Conservation (phyloP, 2,797 vertebrate genomes). For the Sus cebifrons region DNA sequence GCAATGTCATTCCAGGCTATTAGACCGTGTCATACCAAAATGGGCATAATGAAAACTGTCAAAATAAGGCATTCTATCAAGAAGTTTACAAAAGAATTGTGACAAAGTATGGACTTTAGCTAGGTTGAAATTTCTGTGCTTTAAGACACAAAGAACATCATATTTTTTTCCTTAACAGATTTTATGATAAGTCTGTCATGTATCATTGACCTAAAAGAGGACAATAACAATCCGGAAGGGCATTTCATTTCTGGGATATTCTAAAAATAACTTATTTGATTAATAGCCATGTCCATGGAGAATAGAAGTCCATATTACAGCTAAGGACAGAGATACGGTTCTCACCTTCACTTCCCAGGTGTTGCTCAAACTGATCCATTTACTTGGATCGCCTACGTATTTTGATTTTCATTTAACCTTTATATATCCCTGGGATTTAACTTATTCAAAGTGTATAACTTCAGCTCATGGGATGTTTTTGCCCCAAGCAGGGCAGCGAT, state of each 20-base stretch:
- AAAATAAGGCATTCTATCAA: background rate
- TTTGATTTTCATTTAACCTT: slow-evolving; percentile 71
- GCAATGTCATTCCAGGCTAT: background rate
- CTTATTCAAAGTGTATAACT: slow-evolving; percentile 58
- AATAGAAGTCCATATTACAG: background rate
- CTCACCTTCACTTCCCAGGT: background rate
- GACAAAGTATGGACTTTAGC: background rate
- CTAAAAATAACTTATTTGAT: slow-evolving; percentile 81
- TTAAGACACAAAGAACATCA: slow-evolving; percentile 13
- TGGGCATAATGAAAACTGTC: background rate
- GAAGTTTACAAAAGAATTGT: slow-evolving; percentile 47
- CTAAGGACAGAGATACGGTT: background rate
- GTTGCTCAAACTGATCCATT: slow-evolving; percentile 52
- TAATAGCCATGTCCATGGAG: slow-evolving; percentile 71
- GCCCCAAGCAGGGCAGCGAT: slow-evolving; percentile 40
- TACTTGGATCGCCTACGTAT: slow-evolving; percentile 17
- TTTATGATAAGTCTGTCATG: slow-evolving; percentile 55
- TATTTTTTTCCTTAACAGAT: slow-evolving; percentile 40
- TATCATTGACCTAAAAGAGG: slow-evolving; percentile 67
- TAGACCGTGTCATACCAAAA: background rate
- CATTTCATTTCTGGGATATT: slow-evolving; percentile 68
- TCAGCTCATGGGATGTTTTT: slow-evolving; percentile 60
- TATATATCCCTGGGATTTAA: slow-evolving; percentile 51
- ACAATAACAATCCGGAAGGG: slow-evolving; percentile 57
- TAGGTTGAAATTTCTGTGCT: slow-evolving; percentile 54